Evolutionary conservation across 2,797 vertebrate species (phyloP).

Genomic region (Leucoraja ocellata): DNA sequence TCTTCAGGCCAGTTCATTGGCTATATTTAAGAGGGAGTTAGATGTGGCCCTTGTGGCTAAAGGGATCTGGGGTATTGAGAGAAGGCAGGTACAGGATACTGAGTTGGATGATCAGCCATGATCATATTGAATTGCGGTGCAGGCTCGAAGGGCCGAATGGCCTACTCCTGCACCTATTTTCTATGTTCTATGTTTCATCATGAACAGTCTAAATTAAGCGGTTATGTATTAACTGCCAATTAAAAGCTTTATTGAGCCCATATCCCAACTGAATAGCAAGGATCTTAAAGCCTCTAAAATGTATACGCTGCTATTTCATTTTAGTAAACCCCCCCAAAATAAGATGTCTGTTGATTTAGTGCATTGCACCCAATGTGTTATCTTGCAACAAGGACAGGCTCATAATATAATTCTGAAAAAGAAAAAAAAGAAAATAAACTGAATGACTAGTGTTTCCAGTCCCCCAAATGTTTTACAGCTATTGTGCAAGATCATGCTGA

Average conservation of each 20-base stretch:
- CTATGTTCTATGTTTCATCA: too few relatives aligned
- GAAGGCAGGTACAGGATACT: too few relatives aligned
- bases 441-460: not conserved
- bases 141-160: too few relatives aligned
- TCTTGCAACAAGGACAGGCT: not conserved
- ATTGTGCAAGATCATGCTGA: not conserved
- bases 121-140: too few relatives aligned
- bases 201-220: constrained; percentile 5
- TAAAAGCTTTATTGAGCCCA: constrained; percentile 1
- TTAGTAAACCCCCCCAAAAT: not conserved
- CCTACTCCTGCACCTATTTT: too few relatives aligned
- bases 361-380: not conserved
- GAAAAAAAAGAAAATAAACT: not conserved
- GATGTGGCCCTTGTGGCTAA: too few relatives aligned
- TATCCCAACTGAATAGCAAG: constrained; percentile 1
- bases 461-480: not conserved
- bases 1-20: not conserved
- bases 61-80: too few relatives aligned
- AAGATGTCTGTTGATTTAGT: not conserved
- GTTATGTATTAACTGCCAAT: not conserved
- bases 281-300: not conserved
- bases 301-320: not conserved
- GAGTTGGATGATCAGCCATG: too few relatives aligned
- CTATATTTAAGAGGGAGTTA: too few relatives aligned
- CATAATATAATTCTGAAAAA: not conserved